phyloP scores from a whole-genome alignment of 2,113 vertebrate genomes.

The Entomyzon cyanotis region DNA sequence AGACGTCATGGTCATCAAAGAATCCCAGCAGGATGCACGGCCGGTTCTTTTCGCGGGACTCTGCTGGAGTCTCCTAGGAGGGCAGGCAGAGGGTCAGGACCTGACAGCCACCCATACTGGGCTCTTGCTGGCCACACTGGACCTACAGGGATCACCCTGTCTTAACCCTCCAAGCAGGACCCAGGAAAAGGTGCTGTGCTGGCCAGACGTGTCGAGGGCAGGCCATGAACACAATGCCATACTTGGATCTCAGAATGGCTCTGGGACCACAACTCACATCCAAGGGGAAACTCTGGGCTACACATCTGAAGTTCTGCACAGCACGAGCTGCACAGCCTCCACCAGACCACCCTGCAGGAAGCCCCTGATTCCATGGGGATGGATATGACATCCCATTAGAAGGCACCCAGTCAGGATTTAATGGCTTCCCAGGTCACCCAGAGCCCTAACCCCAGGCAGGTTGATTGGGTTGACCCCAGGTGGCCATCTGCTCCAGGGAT shows the following conservation, averaged over 20 bases:
- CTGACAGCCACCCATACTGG: background rate
- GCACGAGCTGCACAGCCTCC: background rate
- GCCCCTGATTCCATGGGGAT: background rate
- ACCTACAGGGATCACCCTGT: background rate
- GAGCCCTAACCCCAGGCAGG: background rate
- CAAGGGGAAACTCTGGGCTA: background rate
- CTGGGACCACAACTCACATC: background rate
- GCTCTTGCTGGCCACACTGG: background rate
- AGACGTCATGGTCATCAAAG: slow-evolving; percentile 82
- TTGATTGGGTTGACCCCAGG: background rate
- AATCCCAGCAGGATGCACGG: slow-evolving; percentile 76
- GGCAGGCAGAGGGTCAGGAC: background rate
- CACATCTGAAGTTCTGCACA: background rate
- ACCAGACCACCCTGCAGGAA: background rate
- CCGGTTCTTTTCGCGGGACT: slow-evolving; percentile 80
- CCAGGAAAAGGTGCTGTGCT: background rate
- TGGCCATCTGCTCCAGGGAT: background rate
- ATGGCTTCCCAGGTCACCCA: background rate
- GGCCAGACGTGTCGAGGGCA: background rate
- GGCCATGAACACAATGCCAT: background rate
- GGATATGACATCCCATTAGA: background rate
- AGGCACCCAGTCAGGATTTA: background rate
- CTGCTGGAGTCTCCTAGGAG: slow-evolving; percentile 76
- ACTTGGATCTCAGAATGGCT: background rate
- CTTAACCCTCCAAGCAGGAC: background rate